Evolutionary conservation across 1,140 invertebrate genomes (phyloP).

Genomic region (Steinernema feltiae): DNA sequence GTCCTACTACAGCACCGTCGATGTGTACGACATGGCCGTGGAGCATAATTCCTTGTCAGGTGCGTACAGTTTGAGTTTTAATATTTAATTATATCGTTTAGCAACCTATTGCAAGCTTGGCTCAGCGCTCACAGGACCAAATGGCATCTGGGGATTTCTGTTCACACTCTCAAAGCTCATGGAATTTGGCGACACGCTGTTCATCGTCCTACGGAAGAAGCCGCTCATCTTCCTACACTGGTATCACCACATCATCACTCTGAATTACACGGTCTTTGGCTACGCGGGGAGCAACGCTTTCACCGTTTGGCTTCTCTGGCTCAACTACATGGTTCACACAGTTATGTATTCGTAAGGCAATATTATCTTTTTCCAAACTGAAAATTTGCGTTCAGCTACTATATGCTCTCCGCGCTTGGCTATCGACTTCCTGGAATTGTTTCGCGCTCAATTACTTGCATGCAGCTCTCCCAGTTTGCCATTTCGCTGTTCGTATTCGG

Average conservation of each 20-base stretch:
- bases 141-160: slow-evolving; percentile 82
- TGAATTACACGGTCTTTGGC: slow-evolving; percentile 68
- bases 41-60: background rate
- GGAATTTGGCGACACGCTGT: slow-evolving; percentile 92
- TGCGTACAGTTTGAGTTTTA: background rate
- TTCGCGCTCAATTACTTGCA: slow-evolving; percentile 2
- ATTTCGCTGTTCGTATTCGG: background rate
- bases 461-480: slow-evolving; percentile 21
- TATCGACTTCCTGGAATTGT: slow-evolving; percentile 12
- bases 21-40: background rate
- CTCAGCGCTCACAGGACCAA: slow-evolving; percentile 67
- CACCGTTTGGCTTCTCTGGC: slow-evolving; percentile 13
- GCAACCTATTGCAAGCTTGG: background rate
- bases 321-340: slow-evolving; percentile 18
- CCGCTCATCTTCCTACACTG: slow-evolving; percentile 92
- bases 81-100: background rate
- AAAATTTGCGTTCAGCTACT: slow-evolving; percentile 19
- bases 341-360: slow-evolving; percentile 21
- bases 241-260: slow-evolving; percentile 68
- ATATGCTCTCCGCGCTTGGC: slow-evolving; percentile 19
- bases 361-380: background rate
- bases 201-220: slow-evolving; percentile 89
- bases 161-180: slow-evolving; percentile 82
- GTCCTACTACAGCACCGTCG: background rate
- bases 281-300: slow-evolving; percentile 20